Conservation (phyloP, 2,113 vertebrate genomes). For the Cromileptes altivelis region DNA sequence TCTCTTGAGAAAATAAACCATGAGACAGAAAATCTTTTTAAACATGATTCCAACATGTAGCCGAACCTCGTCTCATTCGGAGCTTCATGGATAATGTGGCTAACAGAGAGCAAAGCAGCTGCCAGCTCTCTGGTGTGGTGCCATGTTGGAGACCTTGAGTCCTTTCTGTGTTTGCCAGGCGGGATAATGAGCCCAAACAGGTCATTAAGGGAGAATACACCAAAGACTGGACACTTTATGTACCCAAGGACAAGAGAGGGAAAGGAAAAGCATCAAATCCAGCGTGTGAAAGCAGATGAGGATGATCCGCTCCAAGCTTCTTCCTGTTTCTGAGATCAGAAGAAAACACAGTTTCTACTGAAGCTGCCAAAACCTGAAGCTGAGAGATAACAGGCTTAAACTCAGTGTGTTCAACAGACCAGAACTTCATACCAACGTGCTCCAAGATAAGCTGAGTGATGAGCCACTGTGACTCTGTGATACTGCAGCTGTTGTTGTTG, state of each 20-base stretch:
- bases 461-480: too few relatives aligned
- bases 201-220: background rate
- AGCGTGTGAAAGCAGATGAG: background rate
- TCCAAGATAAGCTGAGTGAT: too few relatives aligned
- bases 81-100: background rate
- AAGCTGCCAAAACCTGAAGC: background rate
- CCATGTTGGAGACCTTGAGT: background rate
- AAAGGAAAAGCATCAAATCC: background rate
- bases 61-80: background rate
- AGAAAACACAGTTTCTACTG: background rate
- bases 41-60: too few relatives aligned
- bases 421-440: background rate
- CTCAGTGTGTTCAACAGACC: background rate
- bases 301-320: background rate
- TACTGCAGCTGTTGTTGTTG: too few relatives aligned
- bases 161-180: slow-evolving; percentile 14
- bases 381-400: slow-evolving; percentile 5
- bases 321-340: slow-evolving; percentile 24
- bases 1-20: too few relatives aligned
- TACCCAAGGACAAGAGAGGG: background rate
- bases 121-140: background rate
- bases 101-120: background rate
- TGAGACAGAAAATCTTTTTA: too few relatives aligned
- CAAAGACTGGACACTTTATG: background rate
- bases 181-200: slow-evolving; percentile 25